These are phyloP conservation scores for Pogonocherus hispidulus DNA, from an alignment of 2,888 invertebrate species.

Conservation along the genomic window DNA sequence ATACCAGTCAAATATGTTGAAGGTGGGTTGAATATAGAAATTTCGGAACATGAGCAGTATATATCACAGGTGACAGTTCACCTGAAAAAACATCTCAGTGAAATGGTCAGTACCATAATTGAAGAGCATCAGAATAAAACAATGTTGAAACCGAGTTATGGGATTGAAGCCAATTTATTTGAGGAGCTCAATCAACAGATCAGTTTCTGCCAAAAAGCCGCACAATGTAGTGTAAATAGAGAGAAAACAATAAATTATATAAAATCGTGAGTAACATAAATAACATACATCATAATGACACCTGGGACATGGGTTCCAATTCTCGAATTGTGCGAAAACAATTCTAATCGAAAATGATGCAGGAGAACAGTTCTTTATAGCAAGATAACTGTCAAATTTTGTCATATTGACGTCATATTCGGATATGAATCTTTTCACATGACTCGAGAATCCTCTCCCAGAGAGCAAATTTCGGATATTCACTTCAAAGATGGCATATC, in stretches of 20 bases:
- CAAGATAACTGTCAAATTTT: too few relatives aligned
- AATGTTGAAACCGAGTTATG: constrained; percentile 73
- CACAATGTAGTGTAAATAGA: constrained; percentile 79
- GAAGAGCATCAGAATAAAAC: constrained; percentile 77
- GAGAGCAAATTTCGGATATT: too few relatives aligned
- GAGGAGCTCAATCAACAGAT: constrained; percentile 82
- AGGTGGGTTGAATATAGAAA: constrained; percentile 69
- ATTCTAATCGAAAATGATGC: too few relatives aligned
- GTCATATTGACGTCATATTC: too few relatives aligned
- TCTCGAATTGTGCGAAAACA: too few relatives aligned
- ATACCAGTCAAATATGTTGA: constrained; percentile 72
- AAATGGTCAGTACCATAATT: constrained; percentile 78
- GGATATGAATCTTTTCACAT: too few relatives aligned
- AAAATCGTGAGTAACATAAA: constrained; percentile 75
- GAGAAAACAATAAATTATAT: constrained; percentile 78
- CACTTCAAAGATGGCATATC: too few relatives aligned
- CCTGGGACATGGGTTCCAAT: too few relatives aligned
- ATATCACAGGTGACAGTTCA: constrained; percentile 76
- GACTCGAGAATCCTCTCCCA: too few relatives aligned
- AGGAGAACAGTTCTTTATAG: too few relatives aligned
- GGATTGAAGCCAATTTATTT: constrained; percentile 75
- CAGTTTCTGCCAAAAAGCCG: constrained; percentile 79
- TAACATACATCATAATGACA: too few relatives aligned
- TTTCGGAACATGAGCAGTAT: constrained; percentile 76
- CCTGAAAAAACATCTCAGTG: constrained; percentile 77